These are phyloP conservation scores for Malurus leucopterus DNA, from an alignment of 2,797 vertebrate genomes.

Conservation along the genomic window DNA sequence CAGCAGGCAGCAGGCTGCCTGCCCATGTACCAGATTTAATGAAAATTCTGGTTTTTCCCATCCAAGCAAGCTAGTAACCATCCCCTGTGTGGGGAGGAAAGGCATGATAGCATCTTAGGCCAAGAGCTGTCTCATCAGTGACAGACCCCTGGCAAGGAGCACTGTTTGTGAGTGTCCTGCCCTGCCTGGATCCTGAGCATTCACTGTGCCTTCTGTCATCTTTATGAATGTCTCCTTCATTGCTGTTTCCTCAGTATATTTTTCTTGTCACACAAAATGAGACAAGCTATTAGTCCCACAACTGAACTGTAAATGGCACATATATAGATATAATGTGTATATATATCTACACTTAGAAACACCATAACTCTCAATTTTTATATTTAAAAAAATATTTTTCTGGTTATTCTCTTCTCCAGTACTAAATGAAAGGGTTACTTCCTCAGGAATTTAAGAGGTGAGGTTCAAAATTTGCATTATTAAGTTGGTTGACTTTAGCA, in stretches of 20 bases:
- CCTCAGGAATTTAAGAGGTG: neutral
- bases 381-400: neutral
- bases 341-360: neutral
- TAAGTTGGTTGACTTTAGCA: neutral
- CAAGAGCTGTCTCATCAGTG: neutral
- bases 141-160: neutral
- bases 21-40: neutral
- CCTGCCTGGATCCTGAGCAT: neutral
- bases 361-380: neutral
- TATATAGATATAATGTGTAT: accelerated
- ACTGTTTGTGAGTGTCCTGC: neutral
- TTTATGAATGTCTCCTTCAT: neutral
- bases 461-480: neutral
- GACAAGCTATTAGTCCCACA: neutral
- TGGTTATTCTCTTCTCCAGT: neutral
- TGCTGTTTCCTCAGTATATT: neutral
- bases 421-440: neutral
- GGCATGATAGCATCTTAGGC: neutral
- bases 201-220: neutral
- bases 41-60: neutral
- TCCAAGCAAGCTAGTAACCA: neutral
- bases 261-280: neutral
- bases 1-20: conserved; percentile 26
- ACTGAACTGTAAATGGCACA: neutral
- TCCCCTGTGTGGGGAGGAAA: accelerated